phyloP scores from a whole-genome alignment of 2,113 vertebrate genomes.

The Solenodon paradoxus region DNA sequence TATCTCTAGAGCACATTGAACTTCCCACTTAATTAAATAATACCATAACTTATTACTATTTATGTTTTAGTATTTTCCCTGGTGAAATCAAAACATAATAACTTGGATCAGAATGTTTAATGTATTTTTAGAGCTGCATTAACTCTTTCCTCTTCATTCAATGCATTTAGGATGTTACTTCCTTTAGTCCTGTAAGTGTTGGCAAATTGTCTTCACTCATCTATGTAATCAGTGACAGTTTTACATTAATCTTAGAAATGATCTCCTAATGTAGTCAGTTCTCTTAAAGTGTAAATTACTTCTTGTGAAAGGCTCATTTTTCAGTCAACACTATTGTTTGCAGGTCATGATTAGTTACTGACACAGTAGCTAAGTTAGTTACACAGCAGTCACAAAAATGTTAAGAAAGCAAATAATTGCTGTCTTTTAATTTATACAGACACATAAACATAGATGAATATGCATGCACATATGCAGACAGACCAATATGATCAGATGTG shows the following conservation, averaged over 20 bases:
- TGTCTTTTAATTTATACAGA: neutral
- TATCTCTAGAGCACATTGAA: conserved; percentile 58
- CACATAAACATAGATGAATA: neutral
- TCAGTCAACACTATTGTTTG: neutral
- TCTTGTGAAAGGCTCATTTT: neutral
- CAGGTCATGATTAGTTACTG: neutral
- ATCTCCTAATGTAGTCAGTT: neutral
- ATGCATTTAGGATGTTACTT: neutral
- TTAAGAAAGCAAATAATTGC: neutral
- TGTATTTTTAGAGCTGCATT: neutral
- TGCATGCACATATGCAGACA: neutral
- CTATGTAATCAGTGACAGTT: neutral
- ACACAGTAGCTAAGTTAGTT: neutral
- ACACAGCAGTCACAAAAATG: neutral
- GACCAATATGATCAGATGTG: neutral
- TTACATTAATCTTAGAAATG: neutral
- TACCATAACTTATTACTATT: conserved; percentile 57
- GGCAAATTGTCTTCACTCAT: neutral
- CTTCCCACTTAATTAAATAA: conserved; percentile 70
- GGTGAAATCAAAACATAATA: conserved; percentile 20
- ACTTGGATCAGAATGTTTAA: neutral
- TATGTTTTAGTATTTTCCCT: conserved; percentile 45
- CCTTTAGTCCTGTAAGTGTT: neutral
- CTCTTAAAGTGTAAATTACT: neutral
- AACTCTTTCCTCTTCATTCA: neutral